These are phyloP conservation scores for Styela clava DNA, from an alignment of 23 tunicate genomes.

Conservation along the genomic window DNA sequence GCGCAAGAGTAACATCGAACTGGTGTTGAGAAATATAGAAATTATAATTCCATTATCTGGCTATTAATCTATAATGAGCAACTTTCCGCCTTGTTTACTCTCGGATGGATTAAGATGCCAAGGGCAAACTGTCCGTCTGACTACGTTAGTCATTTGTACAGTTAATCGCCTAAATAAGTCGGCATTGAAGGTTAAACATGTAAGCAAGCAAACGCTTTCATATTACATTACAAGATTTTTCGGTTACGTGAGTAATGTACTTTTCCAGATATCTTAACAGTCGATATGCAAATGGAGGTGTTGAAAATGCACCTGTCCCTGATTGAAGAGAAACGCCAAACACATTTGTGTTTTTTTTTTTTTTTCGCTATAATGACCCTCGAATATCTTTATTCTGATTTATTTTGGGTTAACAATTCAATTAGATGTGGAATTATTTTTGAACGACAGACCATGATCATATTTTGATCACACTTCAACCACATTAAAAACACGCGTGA, in stretches of 20 bases:
- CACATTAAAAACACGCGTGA: too few relatives aligned
- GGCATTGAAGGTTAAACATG: not conserved
- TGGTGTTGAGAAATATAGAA: too few relatives aligned
- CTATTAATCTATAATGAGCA: not conserved
- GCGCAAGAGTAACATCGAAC: too few relatives aligned
- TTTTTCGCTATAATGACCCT: too few relatives aligned
- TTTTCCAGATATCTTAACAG: not conserved
- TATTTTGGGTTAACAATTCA: too few relatives aligned
- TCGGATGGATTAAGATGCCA: not conserved
- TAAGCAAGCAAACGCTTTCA: not conserved
- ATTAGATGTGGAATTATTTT: too few relatives aligned
- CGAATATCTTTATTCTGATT: too few relatives aligned
- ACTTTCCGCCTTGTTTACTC: not conserved
- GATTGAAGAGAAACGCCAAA: too few relatives aligned
- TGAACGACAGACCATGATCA: too few relatives aligned
- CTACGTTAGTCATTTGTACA: not conserved
- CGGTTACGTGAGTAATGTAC: not conserved
- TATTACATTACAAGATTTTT: not conserved
- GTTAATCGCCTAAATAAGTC: not conserved
- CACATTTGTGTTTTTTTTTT: too few relatives aligned
- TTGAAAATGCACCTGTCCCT: not conserved
- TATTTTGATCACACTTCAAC: too few relatives aligned
- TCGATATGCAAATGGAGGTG: not conserved
- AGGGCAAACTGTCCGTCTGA: not conserved
- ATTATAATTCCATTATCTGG: not conserved